Evolutionary conservation across 2,888 invertebrate species (phyloP), one percentile per base, ranked within the genome.

Genomic region (Seira sanloemensis): DNA sequence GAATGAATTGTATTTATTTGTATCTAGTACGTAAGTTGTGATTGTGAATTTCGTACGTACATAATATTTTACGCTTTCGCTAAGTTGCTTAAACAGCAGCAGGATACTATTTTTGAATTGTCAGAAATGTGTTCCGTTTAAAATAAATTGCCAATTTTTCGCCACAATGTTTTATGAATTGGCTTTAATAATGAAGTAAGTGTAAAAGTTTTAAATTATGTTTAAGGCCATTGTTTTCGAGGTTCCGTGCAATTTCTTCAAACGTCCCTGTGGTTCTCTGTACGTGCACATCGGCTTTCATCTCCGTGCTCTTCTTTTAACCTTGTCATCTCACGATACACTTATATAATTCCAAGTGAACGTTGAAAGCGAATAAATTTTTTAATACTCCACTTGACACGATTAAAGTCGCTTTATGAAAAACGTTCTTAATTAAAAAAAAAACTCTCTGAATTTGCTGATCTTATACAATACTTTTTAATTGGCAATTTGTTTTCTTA

Each of bases 201-300:
- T n/a, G n/a, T 27, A 37, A 37, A 37, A 37, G 69, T 27, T 37
- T 72, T 72, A 50, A 72, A 25, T 27, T 26, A 71, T 71, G 27
- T 37, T 12, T 12, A 37, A 37, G 21, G n/a, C n/a, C 18, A 26
- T 58, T 58, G 58, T 24, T 73, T 12, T 5, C 50, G 69, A 66
- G 72, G 72, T 77, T 5, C 37, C 5, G 37, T 37, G 5, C 37
- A 37, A 72, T 73, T 62, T 74, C 67, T 65, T 78, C 75, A 54
- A 62, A 67, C 68, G 72, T 72, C 78, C 81, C 82, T 74, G 84
- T 84, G 84, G 84, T 84, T 84, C 84, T 84, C 84, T 84, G 84
- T 84, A 84, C 84, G 74, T 78, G 66, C 58, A 75, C 80, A 54
- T 18, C 27, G 1, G n/a, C n/a, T n/a, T n/a, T n/a, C n/a, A n/a